Evolutionary conservation across 1,140 invertebrate genomes (phyloP), one percentile per base, ranked within the genome.

Genomic region (Hycleus phaleratus): DNA sequence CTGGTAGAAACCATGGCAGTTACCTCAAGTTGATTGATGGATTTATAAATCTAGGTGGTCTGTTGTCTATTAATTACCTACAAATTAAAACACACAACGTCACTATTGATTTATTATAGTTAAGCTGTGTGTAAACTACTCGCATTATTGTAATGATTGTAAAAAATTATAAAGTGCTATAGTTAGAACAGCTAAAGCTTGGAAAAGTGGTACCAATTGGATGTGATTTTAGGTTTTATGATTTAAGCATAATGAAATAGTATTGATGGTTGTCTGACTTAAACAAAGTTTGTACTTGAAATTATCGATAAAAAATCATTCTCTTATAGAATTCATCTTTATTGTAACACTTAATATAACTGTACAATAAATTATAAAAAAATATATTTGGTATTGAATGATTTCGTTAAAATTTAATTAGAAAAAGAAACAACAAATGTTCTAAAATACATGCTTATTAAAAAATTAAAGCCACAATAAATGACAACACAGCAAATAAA

Each of bases 401-500:
- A 32, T 32, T 32, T 4, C 4, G 7, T 32, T 32, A 32, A 32
- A 32, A 32, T 5, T 5, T 32, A 32, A 32, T 5, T 5, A 32
- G 32, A 5, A 32, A 32, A 7, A 7, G 7, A 32, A 32, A 32
- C 32, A 5, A 5, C 4, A 5, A 32, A 32, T 32, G 7, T 4
- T 49, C 7, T 48, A 18, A 11, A 45, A 39, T 12, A 42, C 18
- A 40, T 39, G 26, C 46, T 38, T 55, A 18, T 18, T 67, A 69
- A 42, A 69, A 43, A 60, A 71, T 65, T 44, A 83, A 73, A 72
- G 83, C 82, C 69, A 80, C 80, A 72, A 85, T 78, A 63, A 87
- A 79, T 61, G 82, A 83, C 67, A 85, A 78, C 66, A 85, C 77
- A 69, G 83, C 83, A 71, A 87, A 79, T 63, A 86, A 71, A 68